Percentiles rank a stretch among this genome's conserved stretches.
Conservation (phyloP, 2,797 vertebrate species). For the Gymnopithys bicolor region DNA sequence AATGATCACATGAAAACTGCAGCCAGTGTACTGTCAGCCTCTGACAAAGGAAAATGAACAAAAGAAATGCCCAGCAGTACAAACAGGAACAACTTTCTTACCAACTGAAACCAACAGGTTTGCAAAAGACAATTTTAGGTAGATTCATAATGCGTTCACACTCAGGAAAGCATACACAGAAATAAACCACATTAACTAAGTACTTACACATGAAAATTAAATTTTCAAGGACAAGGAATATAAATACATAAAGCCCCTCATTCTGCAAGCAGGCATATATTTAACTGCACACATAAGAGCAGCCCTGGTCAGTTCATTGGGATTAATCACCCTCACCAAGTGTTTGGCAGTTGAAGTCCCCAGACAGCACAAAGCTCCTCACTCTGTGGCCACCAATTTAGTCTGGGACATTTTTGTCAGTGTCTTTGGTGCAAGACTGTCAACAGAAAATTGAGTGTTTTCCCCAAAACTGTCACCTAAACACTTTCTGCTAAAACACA, state of each 20-base stretch:
- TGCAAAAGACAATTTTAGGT: background rate
- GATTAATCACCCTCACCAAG: background rate
- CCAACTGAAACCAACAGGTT: background rate
- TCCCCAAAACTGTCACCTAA: background rate
- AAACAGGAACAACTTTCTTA: background rate
- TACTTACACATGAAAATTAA: background rate
- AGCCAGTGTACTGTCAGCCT: background rate
- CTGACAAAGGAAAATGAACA: background rate
- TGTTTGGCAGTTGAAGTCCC: background rate
- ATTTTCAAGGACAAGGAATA: background rate
- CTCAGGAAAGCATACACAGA: background rate
- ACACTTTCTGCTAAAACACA: background rate
- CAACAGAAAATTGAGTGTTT: background rate
- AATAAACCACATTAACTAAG: background rate
- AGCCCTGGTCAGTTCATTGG: background rate
- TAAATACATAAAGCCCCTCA: background rate
- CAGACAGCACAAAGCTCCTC: background rate
- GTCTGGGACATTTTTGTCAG: background rate
- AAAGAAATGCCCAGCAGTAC: background rate
- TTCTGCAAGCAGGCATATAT: background rate
- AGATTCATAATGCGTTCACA: background rate
- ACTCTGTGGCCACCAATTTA: background rate
- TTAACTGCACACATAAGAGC: background rate
- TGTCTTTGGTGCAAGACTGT: background rate
- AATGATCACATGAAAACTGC: slow-evolving; percentile 26